phyloP scores from a whole-genome alignment of 2,113 vertebrate genomes.

The Salvelinus sp. region DNA sequence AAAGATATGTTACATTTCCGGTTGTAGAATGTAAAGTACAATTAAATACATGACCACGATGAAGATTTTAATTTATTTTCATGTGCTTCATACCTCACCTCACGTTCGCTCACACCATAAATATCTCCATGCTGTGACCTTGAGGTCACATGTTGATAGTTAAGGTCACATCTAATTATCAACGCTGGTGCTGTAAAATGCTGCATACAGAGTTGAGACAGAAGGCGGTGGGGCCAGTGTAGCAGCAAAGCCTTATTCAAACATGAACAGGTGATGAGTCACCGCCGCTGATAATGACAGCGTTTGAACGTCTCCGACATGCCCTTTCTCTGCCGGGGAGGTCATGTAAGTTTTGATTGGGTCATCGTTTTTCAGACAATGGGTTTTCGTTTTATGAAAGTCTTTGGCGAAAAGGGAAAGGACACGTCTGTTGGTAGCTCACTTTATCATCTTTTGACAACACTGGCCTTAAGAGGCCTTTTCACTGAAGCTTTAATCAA shows the following conservation, averaged over 20 bases:
- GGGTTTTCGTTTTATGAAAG: not conserved
- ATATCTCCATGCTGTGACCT: not conserved
- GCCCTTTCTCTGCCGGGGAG: conserved; percentile 10
- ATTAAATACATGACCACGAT: not conserved
- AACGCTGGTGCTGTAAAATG: conserved; percentile 7
- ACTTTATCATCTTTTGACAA: conserved; percentile 16
- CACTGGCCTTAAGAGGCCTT: conserved; percentile 15
- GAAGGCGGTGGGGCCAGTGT: not conserved
- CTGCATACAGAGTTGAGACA: not conserved
- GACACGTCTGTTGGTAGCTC: not conserved
- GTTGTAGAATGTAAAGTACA: not conserved
- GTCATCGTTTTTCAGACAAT: conserved; percentile 5
- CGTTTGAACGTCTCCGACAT: not conserved
- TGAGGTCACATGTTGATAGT: conserved; percentile 6
- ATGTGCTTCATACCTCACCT: not conserved
- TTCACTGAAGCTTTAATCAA: conserved; percentile 24
- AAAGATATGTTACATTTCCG: not conserved
- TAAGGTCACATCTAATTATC: conserved; percentile 22
- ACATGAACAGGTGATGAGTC: conserved; percentile 14
- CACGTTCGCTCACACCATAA: not conserved
- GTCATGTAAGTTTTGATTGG: conserved; percentile 21
- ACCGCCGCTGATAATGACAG: not conserved
- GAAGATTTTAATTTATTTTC: not conserved
- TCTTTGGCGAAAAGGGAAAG: conserved; percentile 5
- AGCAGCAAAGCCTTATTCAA: conserved; percentile 16